Percentiles rank a stretch among this genome's conserved stretches.
Conservation (phyloP, 1,140 invertebrate species). For the Pantala flavescens region DNA sequence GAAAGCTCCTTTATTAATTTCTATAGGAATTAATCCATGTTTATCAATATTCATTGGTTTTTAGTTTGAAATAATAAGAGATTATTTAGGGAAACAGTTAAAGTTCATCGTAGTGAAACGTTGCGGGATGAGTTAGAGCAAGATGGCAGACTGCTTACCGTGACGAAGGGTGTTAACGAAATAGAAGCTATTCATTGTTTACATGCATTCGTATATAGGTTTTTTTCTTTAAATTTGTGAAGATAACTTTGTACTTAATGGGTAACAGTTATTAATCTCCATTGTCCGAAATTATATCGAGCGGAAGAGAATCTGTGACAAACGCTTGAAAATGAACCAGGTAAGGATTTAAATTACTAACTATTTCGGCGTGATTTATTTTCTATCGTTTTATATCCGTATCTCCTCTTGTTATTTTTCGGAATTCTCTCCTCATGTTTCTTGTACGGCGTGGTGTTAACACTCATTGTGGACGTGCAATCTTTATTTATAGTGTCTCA, state of each 20-base stretch:
- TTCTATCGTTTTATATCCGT: too few species aligned
- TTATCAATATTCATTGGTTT: neutral
- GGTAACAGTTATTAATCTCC: neutral
- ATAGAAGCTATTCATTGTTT: neutral
- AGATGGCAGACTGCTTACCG: constrained; percentile 19
- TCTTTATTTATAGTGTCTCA: too few species aligned
- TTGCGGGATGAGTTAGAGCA: constrained; percentile 14
- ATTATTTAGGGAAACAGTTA: neutral
- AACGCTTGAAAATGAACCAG: constrained; percentile 18
- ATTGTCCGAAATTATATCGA: neutral
- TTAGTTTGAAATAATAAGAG: neutral
- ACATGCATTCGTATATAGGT: neutral
- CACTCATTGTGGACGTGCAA: too few species aligned
- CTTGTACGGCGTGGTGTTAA: too few species aligned
- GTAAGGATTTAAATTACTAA: constrained; percentile 18
- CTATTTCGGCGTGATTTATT: neutral
- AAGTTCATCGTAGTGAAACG: constrained; percentile 13
- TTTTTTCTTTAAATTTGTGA: neutral
- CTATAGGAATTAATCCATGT: neutral
- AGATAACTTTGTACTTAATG: neutral
- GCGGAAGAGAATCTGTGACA: neutral
- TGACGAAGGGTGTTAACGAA: constrained; percentile 16
- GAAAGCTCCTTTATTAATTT: neutral
- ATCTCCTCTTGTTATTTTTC: too few species aligned
- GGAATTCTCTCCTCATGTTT: too few species aligned